Base-by-base conservation (phyloP, 2,113 vertebrate species). In the Vidua chalybeata region DNA sequence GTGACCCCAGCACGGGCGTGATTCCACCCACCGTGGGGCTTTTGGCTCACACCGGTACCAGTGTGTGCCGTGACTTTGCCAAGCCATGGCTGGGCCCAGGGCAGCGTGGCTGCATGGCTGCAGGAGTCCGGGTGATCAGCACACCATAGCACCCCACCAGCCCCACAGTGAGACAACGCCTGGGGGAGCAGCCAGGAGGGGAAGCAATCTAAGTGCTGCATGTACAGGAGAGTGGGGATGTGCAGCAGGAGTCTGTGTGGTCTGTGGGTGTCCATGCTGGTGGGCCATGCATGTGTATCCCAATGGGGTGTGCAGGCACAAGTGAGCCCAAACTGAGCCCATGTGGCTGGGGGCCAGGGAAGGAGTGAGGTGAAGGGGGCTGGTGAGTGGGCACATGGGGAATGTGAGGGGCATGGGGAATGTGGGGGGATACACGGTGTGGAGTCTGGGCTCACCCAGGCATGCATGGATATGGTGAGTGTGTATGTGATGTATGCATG, bases 311-410 rank as follows among this genome's bases (percentile, higher is more conserved):
- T 62, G 33, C 33, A 39, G 74, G 11, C 13, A 23, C 58, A 31
- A 0, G 0, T 0, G 0, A 84, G 8, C 20, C 54, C 1, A 0
- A 68, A 45, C 17, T n/a, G 56, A 86, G 24, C 66, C 15, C 0
- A 0, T 28, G 59, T 49, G 69, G 55, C 33, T 2, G 0, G 17
- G 7, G 17, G 22, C 12, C 20, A 15, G 12, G 11, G 10, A 14
- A 74, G 21, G 33, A 58, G 55, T 23, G 51, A 26, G 52, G 13
- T 24, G 33, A 63, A n/a, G 30, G 13, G 15, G 12, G 10, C 4
- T 58, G n/a, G 39, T 41, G 19, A 30, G 45, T 27, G 45, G 24
- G 28, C 28, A 35, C 15, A 5, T 1, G 2, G 7, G 11, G 11
- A 11, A 21, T 12, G 26, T 6, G 58, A 49, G 7, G 8, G 23